These are phyloP conservation scores for Macrotrachela quadricornifera DNA, from an alignment of 1,140 invertebrate genomes.

Conservation along the genomic window DNA sequence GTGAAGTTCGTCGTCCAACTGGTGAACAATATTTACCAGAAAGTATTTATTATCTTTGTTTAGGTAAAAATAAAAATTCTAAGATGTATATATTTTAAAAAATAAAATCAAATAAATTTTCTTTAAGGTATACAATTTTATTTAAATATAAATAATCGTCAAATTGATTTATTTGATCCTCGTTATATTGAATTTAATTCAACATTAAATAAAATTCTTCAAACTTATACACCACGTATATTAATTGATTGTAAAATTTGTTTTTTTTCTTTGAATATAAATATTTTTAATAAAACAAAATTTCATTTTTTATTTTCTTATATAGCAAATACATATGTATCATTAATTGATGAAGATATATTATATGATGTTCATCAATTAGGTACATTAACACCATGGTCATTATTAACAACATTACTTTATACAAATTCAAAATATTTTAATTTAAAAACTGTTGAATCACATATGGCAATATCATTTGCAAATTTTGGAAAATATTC, in stretches of 20 bases:
- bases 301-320: constrained; percentile 2
- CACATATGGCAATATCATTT: constrained; percentile 3
- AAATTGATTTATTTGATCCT: constrained; percentile 4
- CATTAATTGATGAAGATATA: constrained; percentile 6
- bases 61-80: not conserved
- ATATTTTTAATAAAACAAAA: not conserved
- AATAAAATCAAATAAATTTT: too few relatives aligned
- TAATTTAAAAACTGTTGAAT: not conserved
- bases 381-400: constrained; percentile 1
- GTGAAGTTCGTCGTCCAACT: constrained; percentile 5
- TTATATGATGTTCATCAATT: constrained; percentile 9
- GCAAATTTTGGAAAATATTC: not conserved
- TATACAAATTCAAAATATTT: constrained; percentile 10
- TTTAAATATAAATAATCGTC: constrained; percentile 4
- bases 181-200: not conserved
- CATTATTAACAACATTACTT: constrained; percentile 7
- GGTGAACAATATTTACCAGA: constrained; percentile 9
- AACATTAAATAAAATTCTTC: constrained; percentile 2
- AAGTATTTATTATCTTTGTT: constrained; percentile 9
- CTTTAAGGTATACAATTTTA: constrained; percentile 5
- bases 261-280: too few relatives aligned
- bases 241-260: not conserved
- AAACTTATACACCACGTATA: constrained; percentile 1
- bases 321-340: too few relatives aligned
- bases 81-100: not conserved